Conservation (phyloP, 2,113 vertebrate species). For the Meriones unguiculatus region DNA sequence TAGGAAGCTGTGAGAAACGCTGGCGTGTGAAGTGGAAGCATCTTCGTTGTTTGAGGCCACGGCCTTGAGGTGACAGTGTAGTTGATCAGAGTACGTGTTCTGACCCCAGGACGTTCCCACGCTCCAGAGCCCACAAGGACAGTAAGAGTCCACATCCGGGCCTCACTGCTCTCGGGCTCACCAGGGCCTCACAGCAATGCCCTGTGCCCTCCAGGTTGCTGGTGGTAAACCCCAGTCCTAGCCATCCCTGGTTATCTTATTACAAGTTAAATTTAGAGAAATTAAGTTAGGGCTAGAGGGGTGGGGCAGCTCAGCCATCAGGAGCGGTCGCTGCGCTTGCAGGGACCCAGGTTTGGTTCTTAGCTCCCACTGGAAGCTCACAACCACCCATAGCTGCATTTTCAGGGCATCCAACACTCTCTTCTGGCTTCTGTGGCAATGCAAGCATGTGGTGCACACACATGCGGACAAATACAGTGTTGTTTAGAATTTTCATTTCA, state of each 20-base stretch:
- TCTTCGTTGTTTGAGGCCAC: fast-evolving
- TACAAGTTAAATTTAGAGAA: background rate
- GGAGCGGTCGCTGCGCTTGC: background rate
- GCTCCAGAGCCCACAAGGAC: background rate
- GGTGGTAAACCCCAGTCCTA: background rate
- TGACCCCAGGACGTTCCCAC: background rate
- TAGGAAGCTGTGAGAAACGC: background rate
- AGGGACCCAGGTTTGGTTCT: background rate
- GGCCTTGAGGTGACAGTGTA: fast-evolving
- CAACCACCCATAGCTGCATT: background rate
- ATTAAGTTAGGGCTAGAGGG: background rate
- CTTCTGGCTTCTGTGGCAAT: background rate
- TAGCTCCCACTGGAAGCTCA: background rate
- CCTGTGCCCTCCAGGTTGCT: background rate
- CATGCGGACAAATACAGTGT: background rate
- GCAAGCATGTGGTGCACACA: background rate
- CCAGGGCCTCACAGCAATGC: too few relatives aligned
- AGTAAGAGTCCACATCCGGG: background rate
- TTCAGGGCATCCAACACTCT: background rate
- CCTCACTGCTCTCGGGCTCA: background rate
- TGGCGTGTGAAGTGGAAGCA: too few relatives aligned
- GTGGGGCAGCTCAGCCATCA: background rate
- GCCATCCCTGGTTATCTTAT: too few relatives aligned
- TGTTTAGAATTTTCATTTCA: background rate
- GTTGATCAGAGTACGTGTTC: fast-evolving